Conservation (phyloP, 2,797 vertebrate species). For the Erpetoichthys calabaricus region DNA sequence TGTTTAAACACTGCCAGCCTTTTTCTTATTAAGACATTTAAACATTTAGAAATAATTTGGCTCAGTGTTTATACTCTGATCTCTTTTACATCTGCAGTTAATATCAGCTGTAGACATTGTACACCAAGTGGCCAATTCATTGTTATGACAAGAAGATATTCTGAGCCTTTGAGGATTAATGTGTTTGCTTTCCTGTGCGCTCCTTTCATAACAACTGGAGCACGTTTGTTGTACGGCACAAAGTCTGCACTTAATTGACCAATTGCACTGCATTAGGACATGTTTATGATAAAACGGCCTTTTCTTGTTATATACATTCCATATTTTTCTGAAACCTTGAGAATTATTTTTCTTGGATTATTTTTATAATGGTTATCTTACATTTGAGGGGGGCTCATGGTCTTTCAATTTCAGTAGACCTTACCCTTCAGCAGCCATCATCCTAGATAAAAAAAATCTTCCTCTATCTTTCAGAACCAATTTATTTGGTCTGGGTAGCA, state of each 20-base stretch:
- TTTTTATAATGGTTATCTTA: not conserved
- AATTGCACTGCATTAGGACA: slow-evolving; percentile 23
- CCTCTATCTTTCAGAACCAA: too few relatives aligned
- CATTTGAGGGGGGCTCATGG: too few relatives aligned
- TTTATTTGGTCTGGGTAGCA: too few relatives aligned
- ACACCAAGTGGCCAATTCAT: slow-evolving; percentile 41
- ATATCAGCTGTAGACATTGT: slow-evolving; percentile 45
- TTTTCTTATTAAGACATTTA: slow-evolving; percentile 50
- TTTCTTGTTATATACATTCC: slow-evolving; percentile 34
- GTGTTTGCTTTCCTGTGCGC: slow-evolving; percentile 49
- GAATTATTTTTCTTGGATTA: slow-evolving; percentile 17
- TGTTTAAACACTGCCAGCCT: slow-evolving; percentile 52
- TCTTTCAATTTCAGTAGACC: too few relatives aligned
- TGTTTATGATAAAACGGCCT: slow-evolving; percentile 47
- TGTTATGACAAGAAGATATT: slow-evolving; percentile 57
- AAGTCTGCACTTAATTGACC: slow-evolving; percentile 35
- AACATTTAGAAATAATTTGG: slow-evolving; percentile 54
- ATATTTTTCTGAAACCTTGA: slow-evolving; percentile 19
- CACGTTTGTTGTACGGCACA: slow-evolving; percentile 16
- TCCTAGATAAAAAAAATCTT: too few relatives aligned
- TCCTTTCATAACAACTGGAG: slow-evolving; percentile 40
- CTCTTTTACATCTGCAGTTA: slow-evolving; percentile 52
- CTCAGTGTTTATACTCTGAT: slow-evolving; percentile 49
- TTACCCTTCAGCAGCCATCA: too few relatives aligned
- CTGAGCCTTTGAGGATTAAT: slow-evolving; percentile 54